Percentiles rank a stretch among this genome's conserved stretches.
Evolutionary conservation across 2,888 invertebrate genomes (phyloP).

Genomic region (Cantharis rufa): DNA sequence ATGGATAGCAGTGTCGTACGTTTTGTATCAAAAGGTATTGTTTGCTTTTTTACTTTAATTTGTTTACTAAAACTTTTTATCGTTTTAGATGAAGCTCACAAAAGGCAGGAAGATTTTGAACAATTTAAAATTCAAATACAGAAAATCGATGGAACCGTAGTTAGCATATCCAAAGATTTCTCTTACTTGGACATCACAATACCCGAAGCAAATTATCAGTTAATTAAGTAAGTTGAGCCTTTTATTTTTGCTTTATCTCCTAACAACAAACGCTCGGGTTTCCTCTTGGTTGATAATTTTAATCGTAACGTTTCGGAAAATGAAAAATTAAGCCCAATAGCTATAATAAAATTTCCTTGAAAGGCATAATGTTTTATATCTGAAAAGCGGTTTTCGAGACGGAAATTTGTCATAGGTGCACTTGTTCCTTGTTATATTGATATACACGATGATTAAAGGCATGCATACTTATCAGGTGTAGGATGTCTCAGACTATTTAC

Average conservation of each 20-base stretch:
- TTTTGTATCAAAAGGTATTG: slow-evolving; percentile 42
- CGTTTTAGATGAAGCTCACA: slow-evolving; percentile 41
- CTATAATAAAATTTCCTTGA: neutral
- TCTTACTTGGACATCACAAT: slow-evolving; percentile 48
- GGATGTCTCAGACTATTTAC: neutral
- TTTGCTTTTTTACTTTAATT: neutral
- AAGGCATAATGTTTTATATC: neutral
- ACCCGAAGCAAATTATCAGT: slow-evolving; percentile 49
- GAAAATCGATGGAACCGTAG: slow-evolving; percentile 50
- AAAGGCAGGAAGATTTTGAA: slow-evolving; percentile 41
- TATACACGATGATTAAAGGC: neutral
- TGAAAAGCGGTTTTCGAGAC: neutral
- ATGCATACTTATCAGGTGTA: neutral
- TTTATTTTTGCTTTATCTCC: neutral
- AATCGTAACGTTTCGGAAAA: neutral
- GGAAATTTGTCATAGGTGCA: neutral
- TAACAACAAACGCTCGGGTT: neutral
- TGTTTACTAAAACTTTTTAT: neutral
- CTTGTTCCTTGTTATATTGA: neutral
- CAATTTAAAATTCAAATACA: slow-evolving; percentile 47
- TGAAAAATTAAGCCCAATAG: neutral
- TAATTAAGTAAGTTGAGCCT: slow-evolving; percentile 47
- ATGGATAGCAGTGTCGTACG: slow-evolving; percentile 42
- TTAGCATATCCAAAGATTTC: slow-evolving; percentile 43
- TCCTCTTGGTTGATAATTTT: neutral